Percentiles rank a stretch among this genome's conserved stretches.
Evolutionary conservation across 2,888 invertebrate genomes (phyloP).

Genomic region (Calephelis perditalis): DNA sequence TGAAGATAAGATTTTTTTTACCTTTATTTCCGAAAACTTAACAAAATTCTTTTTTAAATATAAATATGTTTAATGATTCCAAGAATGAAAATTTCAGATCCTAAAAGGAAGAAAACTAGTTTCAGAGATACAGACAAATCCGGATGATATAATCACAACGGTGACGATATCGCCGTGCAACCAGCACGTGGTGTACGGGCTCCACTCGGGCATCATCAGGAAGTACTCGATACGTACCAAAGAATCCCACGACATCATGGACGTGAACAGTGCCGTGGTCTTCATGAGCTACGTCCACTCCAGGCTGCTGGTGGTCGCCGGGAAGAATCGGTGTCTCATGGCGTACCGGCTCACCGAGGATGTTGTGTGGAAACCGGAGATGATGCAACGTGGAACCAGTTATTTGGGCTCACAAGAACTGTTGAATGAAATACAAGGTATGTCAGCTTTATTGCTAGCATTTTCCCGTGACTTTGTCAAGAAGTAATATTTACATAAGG

Average conservation of each 20-base stretch:
- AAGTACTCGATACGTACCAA: conserved; percentile 60
- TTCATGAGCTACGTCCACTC: conserved; percentile 59
- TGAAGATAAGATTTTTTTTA: too few species aligned
- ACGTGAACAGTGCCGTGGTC: conserved; percentile 57
- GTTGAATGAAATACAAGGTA: conserved; percentile 63
- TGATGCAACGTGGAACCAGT: conserved; percentile 58
- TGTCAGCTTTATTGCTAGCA: neutral
- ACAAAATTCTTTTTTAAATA: too few species aligned
- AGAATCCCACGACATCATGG: conserved; percentile 50
- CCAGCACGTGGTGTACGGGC: conserved; percentile 68
- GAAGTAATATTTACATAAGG: too few species aligned
- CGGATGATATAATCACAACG: conserved; percentile 61
- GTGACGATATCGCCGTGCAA: conserved; percentile 72
- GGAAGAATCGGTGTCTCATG: conserved; percentile 62
- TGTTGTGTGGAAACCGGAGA: conserved; percentile 54
- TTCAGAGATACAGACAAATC: conserved; percentile 58
- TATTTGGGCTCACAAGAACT: conserved; percentile 68
- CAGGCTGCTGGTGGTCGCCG: conserved; percentile 56
- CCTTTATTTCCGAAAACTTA: too few species aligned
- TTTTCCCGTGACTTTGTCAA: too few species aligned
- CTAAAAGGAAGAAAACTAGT: conserved; percentile 64
- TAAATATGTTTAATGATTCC: neutral
- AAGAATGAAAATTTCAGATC: conserved; percentile 41
- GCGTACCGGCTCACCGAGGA: conserved; percentile 45
- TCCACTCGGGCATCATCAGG: conserved; percentile 59